Base-by-base conservation (phyloP, 2,797 vertebrate genomes). In the Fistularia tabacaria region DNA sequence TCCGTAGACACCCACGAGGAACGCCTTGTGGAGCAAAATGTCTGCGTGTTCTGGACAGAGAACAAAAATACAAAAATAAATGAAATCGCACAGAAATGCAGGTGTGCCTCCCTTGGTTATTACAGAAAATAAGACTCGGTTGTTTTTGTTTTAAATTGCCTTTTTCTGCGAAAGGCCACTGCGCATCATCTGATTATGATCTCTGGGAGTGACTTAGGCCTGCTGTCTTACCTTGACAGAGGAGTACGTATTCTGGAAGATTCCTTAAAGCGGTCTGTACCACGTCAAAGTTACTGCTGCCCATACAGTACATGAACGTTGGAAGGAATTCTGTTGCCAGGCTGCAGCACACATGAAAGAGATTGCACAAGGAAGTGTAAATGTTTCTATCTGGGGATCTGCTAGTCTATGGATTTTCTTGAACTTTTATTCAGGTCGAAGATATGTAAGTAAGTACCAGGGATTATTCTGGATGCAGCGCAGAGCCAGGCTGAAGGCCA, bases 291-390 rank as follows among this genome's bases (percentile, higher is more conserved):
- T 97, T 94, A 3, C 94, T 89, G 56, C 95, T 98, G 56, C 97
- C 94, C 51, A 99, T 89, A 58, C 97, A 99, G 89, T 94, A 95
- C 97, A 99, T 97, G 88, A 94, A 98, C 0, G 97, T 97, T 36
- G 97, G 96, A 60, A 99, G 89, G 83, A 98, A 99, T 68, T 97
- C 94, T 0, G 91, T 92, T 1, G 96, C 96, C 54, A 94, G 85
- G 81, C 97, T 99, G 75, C 39, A 71, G 38, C 6, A 42, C n/a
- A 51, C 11, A n/a, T n/a, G 58, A 61, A 73, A 77, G n/a, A 25
- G 25, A 25, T 25, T 25, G 25, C n/a, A 25, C 2, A 8, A 14
- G 8, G 14, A 48, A 51, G 36, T 14, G 10, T 13, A 50, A 50
- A 38, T 14, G 12, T 42, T 12, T 12, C 7, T 10, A 10, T 51